Evolutionary conservation across 92 coral and sea anemone genomes (phyloP), one percentile per base, ranked within the genome.

Genomic region (Epizoanthus scotinus): DNA sequence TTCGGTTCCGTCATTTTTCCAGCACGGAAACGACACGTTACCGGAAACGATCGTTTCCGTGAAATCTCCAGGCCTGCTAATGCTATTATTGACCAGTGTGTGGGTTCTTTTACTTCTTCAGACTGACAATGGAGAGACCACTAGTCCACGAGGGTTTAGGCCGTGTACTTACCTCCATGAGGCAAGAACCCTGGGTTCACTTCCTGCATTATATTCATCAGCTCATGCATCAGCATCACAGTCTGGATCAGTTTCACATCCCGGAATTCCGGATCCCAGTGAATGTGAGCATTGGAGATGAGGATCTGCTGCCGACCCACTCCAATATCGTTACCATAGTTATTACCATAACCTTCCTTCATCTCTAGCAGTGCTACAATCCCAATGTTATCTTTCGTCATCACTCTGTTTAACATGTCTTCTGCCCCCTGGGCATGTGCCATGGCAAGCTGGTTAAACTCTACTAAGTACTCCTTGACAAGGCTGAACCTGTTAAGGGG

Each of bases 371-470:
- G 81, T 15, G 98, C 99, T 8, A 95, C 96, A 36, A 96, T 93
- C 17, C 98, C 99, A 12, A 96, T 96, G 85, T 96, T 96, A 79
- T 96, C 99, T 70, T 96, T 96, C 9, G 99, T 96, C 99, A 96
- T 96, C 47, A 96, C 99, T 82, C 99, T 88, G 78, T 96, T 96
- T 15, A 96, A 87, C 99, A 96, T 96, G 85, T 96, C 99, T 14
- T 94, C 97, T 1, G 99, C 98, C 42, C 94, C 99, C 59, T 92
- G 90, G 2, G 99, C 97, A 89, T 96, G 91, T 2, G 96, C 94
- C 91, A 94, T 94, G 4, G 99, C 99, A 5, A 96, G 87, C 60
- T 96, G 98, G 86, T 96, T 96, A 67, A 96, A 96, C 72, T 96
- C 99, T n/a, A 95, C 94, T 58, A 96, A 83, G 73, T 90, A 94